phyloP scores from a whole-genome alignment of 2,113 vertebrate species.

The Aptenodytes forsteri region DNA sequence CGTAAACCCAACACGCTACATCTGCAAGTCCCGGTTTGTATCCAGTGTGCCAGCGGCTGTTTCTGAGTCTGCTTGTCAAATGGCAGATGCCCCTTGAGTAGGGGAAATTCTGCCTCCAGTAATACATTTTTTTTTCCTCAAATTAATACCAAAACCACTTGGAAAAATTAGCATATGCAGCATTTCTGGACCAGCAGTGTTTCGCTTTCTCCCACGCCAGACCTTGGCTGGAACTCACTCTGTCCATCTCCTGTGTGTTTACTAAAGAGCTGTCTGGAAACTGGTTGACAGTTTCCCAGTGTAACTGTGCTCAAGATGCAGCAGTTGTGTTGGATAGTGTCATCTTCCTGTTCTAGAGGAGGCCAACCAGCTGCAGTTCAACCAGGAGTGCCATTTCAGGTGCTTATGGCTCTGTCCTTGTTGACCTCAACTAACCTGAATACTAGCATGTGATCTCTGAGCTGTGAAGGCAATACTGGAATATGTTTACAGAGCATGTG shows the following conservation, averaged over 20 bases:
- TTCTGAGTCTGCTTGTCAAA: neutral
- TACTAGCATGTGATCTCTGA: neutral
- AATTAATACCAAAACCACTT: neutral
- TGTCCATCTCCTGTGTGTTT: neutral
- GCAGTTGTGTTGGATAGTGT: neutral
- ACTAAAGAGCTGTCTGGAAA: neutral
- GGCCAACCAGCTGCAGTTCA: neutral
- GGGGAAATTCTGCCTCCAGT: neutral
- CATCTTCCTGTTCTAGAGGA: neutral
- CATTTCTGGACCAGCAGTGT: neutral
- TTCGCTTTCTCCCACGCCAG: neutral
- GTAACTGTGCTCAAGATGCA: neutral
- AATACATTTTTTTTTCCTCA: neutral
- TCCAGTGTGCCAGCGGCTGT: accelerated
- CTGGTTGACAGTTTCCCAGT: neutral
- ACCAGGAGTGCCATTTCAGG: neutral
- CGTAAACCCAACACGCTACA: neutral
- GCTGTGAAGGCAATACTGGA: neutral
- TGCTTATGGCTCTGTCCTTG: neutral
- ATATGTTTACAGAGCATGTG: neutral
- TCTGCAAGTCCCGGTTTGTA: neutral
- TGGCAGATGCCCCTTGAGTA: neutral
- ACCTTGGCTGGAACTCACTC: neutral
- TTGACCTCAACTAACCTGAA: neutral
- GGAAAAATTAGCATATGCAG: neutral